Evolutionary conservation across 2,113 vertebrate species (phyloP), one percentile per base, ranked within the genome.

Genomic region (Carollia perspicillata): DNA sequence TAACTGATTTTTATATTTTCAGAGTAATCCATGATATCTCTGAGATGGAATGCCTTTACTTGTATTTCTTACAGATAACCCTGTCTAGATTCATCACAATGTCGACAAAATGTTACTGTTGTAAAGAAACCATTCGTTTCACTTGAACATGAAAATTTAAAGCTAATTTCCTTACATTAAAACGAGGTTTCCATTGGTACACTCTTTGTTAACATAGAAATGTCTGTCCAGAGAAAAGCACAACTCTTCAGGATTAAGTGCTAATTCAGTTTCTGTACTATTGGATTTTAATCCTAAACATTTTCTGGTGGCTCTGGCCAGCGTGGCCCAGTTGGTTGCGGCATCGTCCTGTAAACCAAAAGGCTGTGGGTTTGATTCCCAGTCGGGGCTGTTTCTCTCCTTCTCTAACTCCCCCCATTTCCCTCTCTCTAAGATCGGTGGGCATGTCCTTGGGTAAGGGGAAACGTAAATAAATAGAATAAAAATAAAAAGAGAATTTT

Each of bases 231-330:
- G 74, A 95, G 33, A 40, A 84, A 78, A 92, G 42, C 16, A 65
- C 8, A 72, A 8, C 37, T 80, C 86, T 83, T 44, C 84, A 84
- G 51, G 12, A 85, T n/a, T 71, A 93, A 88, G 33, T 89, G 72
- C 47, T 91, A 77, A 81, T 71, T 92, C 35, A 35, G 14, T 93
- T 92, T 95, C 47, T 93, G 20, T 58, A 81, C 33, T 63, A 58
- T 30, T 72, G 65, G 28, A 94, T 40, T 95, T 93, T 88, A 91
- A 81, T 93, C 89, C 37, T 63, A 55, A 88, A 88, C 42, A n/a
- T 51, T 85, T 95, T 81, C 55, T 85, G 53, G 42, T 71, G 28
- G 60, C 60, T 11, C 28, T 63, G 60, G 60, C 60, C 28, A 14
- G 60, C 26, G 60, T 63, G 60, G 60, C 60, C 14, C 60, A 30